Evolutionary conservation across 2,888 invertebrate species (phyloP).

Genomic region (Cerceris ruficornis): DNA sequence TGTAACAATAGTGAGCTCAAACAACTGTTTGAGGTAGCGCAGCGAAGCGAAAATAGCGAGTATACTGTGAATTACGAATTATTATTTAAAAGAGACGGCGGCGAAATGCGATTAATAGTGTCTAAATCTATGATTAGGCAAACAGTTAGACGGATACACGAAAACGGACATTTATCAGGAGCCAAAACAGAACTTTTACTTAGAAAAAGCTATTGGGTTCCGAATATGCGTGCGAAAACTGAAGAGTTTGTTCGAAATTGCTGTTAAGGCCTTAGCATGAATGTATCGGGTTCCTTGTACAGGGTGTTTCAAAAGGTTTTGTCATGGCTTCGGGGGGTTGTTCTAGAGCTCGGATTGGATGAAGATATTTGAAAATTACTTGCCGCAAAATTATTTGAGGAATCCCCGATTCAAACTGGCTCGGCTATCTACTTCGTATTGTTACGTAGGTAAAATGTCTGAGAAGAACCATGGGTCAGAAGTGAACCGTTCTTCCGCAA

Average conservation of each 20-base stretch:
- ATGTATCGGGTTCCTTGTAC: no score
- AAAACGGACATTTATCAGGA: slow-evolving; percentile 13
- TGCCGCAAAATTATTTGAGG: no score
- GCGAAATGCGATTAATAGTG: slow-evolving; percentile 3
- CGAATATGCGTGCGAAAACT: slow-evolving; percentile 2
- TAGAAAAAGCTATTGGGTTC: slow-evolving; percentile 6
- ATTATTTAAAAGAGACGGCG: slow-evolving; percentile 1
- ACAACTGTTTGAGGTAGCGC: background rate
- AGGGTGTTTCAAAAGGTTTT: no score
- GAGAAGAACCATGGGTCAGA: no score
- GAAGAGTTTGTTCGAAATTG: slow-evolving; percentile 4
- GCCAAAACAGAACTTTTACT: slow-evolving; percentile 1
- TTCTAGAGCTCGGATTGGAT: no score
- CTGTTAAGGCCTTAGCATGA: no score
- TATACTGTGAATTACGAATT: slow-evolving; percentile 5
- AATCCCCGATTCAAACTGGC: no score
- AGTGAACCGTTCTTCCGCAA: no score
- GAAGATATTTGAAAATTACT: no score
- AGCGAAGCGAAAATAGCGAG: background rate
- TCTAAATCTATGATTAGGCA: slow-evolving; percentile 18
- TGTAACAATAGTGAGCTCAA: background rate
- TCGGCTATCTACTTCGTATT: no score
- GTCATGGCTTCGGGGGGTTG: no score
- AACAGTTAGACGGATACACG: slow-evolving; percentile 9
- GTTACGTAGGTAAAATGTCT: no score